Base-by-base conservation (phyloP, 1,140 invertebrate species). In the Tetramorium alpestre region DNA sequence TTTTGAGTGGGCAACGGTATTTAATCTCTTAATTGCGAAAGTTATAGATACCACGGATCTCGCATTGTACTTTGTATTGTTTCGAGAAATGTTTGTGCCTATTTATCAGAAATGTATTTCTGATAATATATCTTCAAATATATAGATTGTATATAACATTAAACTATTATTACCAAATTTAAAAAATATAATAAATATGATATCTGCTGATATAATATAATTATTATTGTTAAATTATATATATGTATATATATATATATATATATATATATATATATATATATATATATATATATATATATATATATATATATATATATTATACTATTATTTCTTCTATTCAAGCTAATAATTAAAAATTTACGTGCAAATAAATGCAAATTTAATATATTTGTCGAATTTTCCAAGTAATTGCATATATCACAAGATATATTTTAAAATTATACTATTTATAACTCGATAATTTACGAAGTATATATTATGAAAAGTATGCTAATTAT, bases 21-120 rank as follows among this genome's bases (percentile, higher is more conserved):
- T 77, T 77, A 77, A 62, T 77, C 56, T 41, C 28, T 62, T 62
- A 77, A 77, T 77, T 77, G 41, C 41, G 1, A 77, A 62, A 77
- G 38, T 77, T 62, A 47, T 47, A 41, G 28, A 47, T 33, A 28
- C 2, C 25, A 60, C 5, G 18, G 10, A 54, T 54, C 41, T 13
- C 44, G 13, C 13, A 28, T 47, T 47, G 16, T 60, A 28, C 41
- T 64, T 33, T 16, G 28, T 7, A 64, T 47, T 62, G 49, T 77
- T 62, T 77, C 10, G 62, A 77, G 18, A 62, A 44, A 28, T 47
- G 10, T 25, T 58, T 28, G 33, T 33, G 56, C 4, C 11, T 18
- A 47, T 77, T 77, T 64, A 18, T 77, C 25, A 41, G 6, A 41
- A 58, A 11, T 22, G 22, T 22, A 22, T 60, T 41, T n/a, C n/a